A percentile compares a stretch with the other conserved stretches of the same genome.
Evolutionary conservation across 2,113 vertebrate genomes (phyloP).

Genomic region (Bucco capensis): DNA sequence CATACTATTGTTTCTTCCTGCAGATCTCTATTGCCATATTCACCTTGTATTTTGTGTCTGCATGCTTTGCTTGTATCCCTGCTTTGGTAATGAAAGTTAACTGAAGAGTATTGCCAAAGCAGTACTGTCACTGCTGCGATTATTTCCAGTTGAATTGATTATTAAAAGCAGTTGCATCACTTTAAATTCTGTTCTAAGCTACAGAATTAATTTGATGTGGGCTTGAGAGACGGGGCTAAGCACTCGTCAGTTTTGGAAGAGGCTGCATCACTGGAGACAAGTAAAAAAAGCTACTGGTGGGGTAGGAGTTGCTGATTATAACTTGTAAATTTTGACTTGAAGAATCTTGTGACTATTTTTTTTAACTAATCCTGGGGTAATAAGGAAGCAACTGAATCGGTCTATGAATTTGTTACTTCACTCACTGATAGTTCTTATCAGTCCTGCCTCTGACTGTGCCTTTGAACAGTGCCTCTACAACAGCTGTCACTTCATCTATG

Average conservation of each 20-base stretch:
- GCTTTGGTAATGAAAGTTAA: background rate
- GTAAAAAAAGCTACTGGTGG: background rate
- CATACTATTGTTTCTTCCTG: background rate
- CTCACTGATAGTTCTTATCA: background rate
- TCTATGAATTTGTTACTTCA: background rate
- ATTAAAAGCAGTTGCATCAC: background rate
- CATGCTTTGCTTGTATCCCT: background rate
- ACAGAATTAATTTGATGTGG: background rate
- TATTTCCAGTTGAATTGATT: background rate
- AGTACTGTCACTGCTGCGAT: background rate
- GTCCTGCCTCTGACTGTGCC: background rate
- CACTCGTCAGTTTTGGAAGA: background rate
- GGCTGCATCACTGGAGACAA: background rate
- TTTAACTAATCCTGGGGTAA: background rate
- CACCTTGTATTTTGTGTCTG: background rate
- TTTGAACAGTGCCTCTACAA: background rate
- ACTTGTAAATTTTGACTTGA: background rate
- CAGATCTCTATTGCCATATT: background rate
- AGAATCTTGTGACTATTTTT: background rate
- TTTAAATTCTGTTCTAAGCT: background rate
- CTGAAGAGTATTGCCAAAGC: background rate
- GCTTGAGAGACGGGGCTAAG: background rate
- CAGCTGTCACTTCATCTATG: background rate
- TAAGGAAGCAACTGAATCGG: background rate
- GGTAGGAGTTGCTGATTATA: background rate